phyloP scores from a whole-genome alignment of 2,797 vertebrate genomes.

The Lutjanus campechanus region DNA sequence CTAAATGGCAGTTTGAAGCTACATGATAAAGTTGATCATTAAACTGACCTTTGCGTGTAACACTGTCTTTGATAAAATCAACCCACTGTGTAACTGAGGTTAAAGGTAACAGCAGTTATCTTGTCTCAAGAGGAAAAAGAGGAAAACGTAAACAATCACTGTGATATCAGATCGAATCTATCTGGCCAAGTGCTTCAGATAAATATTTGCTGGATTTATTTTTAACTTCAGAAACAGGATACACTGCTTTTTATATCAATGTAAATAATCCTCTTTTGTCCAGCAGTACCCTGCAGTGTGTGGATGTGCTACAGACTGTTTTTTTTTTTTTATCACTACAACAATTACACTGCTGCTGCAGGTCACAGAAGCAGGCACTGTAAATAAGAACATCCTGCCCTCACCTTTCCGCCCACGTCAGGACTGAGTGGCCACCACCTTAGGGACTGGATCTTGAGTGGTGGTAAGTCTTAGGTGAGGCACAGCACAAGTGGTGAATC shows the following conservation, averaged over 20 bases:
- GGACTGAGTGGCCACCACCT: slow-evolving; percentile 36
- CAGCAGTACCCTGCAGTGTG: slow-evolving; percentile 66
- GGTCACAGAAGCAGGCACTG: slow-evolving; percentile 65
- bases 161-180: slow-evolving; percentile 59
- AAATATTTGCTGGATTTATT: slow-evolving; percentile 79
- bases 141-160: slow-evolving; percentile 61
- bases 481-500: not conserved
- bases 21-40: slow-evolving; percentile 40
- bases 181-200: slow-evolving; percentile 51
- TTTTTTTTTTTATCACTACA: slow-evolving; percentile 77
- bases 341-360: slow-evolving; percentile 65
- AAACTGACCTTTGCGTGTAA: slow-evolving; percentile 45
- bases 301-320: slow-evolving; percentile 83
- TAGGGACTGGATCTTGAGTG: slow-evolving; percentile 12
- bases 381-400: slow-evolving; percentile 82
- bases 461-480: not conserved
- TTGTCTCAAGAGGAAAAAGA: slow-evolving; percentile 45
- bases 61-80: slow-evolving; percentile 52
- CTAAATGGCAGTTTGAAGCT: not conserved
- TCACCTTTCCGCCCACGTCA: slow-evolving; percentile 68
- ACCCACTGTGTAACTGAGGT: slow-evolving; percentile 37
- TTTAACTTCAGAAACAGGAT: slow-evolving; percentile 84
- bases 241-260: slow-evolving; percentile 81
- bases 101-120: slow-evolving; percentile 69
- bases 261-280: slow-evolving; percentile 82